Base-by-base conservation (phyloP, 2,113 vertebrate genomes). In the Rhabdomys dilectus region DNA sequence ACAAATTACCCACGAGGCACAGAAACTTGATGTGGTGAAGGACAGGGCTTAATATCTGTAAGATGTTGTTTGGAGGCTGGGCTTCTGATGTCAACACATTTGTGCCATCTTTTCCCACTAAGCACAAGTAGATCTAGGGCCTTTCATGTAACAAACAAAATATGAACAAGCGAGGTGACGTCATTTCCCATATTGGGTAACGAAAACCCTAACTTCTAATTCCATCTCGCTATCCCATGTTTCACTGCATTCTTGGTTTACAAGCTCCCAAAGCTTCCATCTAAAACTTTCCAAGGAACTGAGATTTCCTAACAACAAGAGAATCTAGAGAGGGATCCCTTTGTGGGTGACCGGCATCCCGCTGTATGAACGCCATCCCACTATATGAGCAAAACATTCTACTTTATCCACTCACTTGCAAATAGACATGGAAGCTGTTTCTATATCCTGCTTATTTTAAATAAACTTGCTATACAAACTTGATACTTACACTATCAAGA, bases 101-200 rank as follows among this genome's bases (percentile, higher is more conserved):
- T 64, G 39, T 31, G 9, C 31, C 82, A 45, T 64, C 39, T 64
- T 39, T 70, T 84, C 39, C 21, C 24, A 7, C 48, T 78, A n/a
- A 73, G 21, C 45, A 15, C 51, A 51, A 51, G 6, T 17, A 19
- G 3, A 24, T 24, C 31, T 26, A 53, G 16, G n/a, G 24, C 39
- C 36, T 80, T 82, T 75, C 22, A 90, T 88, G 13, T 80, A 91
- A 84, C 26, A 22, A 88, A 90, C 22, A 85, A 70, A 80, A 88
- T 53, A 80, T 58, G 70, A 31, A 36, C 81, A 77, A 6, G n/a
- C 34, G 45, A 72, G 22, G 39, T 26, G 16, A 87, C 36, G 15
- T 68, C 77, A 85, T 10, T 60, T 60, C 45, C 45, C 1, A 13
- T 6, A 72, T 26, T 64, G 77, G 36, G 70, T 64, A 62, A 87